phyloP scores from a whole-genome alignment of 2,888 invertebrate genomes.

The Ferrisia virgata region DNA sequence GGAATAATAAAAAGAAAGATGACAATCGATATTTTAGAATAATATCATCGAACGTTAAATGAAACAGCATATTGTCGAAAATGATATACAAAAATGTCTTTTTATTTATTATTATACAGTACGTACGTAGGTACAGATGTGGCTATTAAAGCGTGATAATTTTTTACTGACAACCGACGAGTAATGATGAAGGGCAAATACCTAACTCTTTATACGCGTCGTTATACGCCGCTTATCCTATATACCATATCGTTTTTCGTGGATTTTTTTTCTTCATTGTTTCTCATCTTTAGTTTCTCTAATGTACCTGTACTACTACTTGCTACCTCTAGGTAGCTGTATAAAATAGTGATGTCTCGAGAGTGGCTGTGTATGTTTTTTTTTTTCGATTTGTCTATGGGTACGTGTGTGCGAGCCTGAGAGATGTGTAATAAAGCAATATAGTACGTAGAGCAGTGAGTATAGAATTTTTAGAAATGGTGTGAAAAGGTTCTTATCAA shows the following conservation, averaged over 20 bases:
- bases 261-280: not conserved
- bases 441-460: no score
- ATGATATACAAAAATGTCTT: constrained; percentile 31
- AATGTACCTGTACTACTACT: no score
- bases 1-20: constrained; percentile 2
- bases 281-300: not conserved
- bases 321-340: no score
- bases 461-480: not conserved
- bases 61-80: constrained; percentile 12
- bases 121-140: constrained; percentile 24
- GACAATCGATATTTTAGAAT: constrained; percentile 17
- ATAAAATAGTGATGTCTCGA: not conserved
- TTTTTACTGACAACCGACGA: constrained; percentile 28
- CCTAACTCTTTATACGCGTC: constrained; percentile 11
- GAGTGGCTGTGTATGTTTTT: not conserved
- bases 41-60: constrained; percentile 14
- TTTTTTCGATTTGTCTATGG: not conserved
- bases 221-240: constrained; percentile 14
- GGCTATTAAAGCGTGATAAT: constrained; percentile 35
- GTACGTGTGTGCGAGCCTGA: not conserved
- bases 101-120: constrained; percentile 30
- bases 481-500: not conserved
- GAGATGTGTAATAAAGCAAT: no score
- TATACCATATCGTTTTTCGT: not conserved
- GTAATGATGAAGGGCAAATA: constrained; percentile 16